Evolutionary conservation across 2,797 vertebrate genomes (phyloP), one percentile per base, ranked within the genome.

Genomic region (Sus cebifrons): DNA sequence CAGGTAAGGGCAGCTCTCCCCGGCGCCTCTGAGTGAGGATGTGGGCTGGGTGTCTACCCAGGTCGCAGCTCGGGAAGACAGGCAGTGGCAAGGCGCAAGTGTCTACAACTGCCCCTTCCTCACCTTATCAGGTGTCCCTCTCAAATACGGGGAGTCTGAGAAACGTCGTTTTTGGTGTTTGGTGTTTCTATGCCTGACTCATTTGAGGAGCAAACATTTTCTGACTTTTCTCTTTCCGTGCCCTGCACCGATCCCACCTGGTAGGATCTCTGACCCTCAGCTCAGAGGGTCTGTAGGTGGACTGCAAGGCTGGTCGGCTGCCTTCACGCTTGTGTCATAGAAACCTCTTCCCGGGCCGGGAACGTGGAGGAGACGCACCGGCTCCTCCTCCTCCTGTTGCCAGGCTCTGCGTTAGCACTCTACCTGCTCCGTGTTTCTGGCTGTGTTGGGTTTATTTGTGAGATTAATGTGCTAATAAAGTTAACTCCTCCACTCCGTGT

Each of bases 401-500:
- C 97, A 94, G 97, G 44, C 90, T 93, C 98, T 97, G 98, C 94
- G 94, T 98, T 98, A 96, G 98, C 97, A 98, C 94, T 97, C 97
- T 97, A 98, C 97, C 96, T 95, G 95, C 96, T 97, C 91, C 88
- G 97, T 98, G 96, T 98, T 98, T 98, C 97, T 97, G 96, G 89
- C 95, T 97, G 94, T 98, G 96, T 90, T 97, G 88, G 96, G 97
- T 97, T 92, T 97, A 97, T 98, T 77, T 98, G 98, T 98, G 77
- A 98, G 96, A 98, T 87, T 95, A 90, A 98, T 97, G 17, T 96
- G 97, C 94, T 95, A 98, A 98, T 98, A 98, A 98, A 98, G 97
- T 97, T 64, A 82, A 95, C 93, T 68, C 40, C 62, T 94, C 83
- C 91, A 78, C 18, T 96, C 96, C 94, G 40, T 91, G 96, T 95